Evolutionary conservation across 2,113 vertebrate species (phyloP), one percentile per base, ranked within the genome.

Genomic region (Lagopus leucura): DNA sequence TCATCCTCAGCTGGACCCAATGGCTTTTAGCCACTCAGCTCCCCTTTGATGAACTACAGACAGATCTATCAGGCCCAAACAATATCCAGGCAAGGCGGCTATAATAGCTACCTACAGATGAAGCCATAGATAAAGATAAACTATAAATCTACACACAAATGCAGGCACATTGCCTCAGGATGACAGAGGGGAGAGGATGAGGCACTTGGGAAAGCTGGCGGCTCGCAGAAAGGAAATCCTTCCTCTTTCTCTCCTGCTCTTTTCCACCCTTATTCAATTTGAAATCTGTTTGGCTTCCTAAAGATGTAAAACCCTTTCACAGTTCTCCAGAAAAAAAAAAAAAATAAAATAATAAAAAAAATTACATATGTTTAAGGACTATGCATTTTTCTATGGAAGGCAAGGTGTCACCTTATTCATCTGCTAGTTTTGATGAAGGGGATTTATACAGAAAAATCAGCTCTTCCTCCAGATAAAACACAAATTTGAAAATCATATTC

Each of bases 1-100:
- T 99, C 99, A 99, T 99, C 98, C 99, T 99, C 99, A 99, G 99
- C 98, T 98, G 98, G 98, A 99, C 98, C 98, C 98, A 98, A 98
- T 98, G 98, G 99, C 99, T 99, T 99, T 98, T 98, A 98, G 98
- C 98, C 97, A 96, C 97, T 98, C 96, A 93, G 97, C 97, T 98
- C 95, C 97, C 97, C 97, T 98, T 98, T 98, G 98, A 99, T 98
- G 98, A 98, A 99, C 98, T 98, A 98, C 98, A 98, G 98, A 97
- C 97, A 98, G 98, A 99, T 98, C 98, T 98, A 98, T 99, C 98
- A 99, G 98, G 97, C 98, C 98, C 98, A 98, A 98, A 99, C 98
- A 98, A 99, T 99, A 98, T 98, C 98, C 97, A 97, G 98, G 98
- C 98, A 93, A 98, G 98, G 98, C 97, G 88, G 98, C 98, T 98